Base-by-base conservation (phyloP, 2,113 vertebrate species). In the Prolemur simus region DNA sequence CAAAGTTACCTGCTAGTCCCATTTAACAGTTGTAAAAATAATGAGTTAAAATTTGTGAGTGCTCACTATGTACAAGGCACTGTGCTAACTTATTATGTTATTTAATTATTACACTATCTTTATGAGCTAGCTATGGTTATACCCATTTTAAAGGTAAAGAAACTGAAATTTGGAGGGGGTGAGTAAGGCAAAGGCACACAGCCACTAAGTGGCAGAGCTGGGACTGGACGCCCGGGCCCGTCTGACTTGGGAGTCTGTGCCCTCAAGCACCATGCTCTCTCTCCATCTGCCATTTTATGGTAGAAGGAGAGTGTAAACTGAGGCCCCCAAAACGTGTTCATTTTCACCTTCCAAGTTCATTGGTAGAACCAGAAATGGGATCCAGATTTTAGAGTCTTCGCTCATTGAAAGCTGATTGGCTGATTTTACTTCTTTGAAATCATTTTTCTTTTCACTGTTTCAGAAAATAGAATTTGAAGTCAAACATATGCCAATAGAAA, bases 391-490 rank as follows among this genome's bases (percentile, higher is more conserved):
- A 34, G 32, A 82, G 15, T 58, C 63, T 80, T 74, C 34, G 29
- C 39, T 8, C 25, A 12, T 18, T 73, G 56, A 81, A 84, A 93
- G 11, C 63, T 56, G 29, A 93, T 37, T 34, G 88, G 23, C 52
- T 89, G 37, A 92, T 66, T 91, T 92, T 47, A 20, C 6, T 56
- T 91, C 49, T 80, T 76, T 87, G 81, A 47, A 94, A 76, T 76
- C 37, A 32, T 8, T 73, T 49, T 91, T 45, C 18, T 56, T 92
- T 81, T 80, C 1, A 77, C 17, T 52, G 20, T 89, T 95, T 95
- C 45, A 81, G 49, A 94, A 96, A 92, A 73, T 92, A 95, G 76
- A 25, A 68, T 66, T 42, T 54, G 11, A 95, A 56, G 37, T 73
- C n/a, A 89, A 84, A 73, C 84, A 73, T 58, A 49, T 34, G 29